phyloP scores from a whole-genome alignment of 2,888 invertebrate genomes.

The Artemia sp. region DNA sequence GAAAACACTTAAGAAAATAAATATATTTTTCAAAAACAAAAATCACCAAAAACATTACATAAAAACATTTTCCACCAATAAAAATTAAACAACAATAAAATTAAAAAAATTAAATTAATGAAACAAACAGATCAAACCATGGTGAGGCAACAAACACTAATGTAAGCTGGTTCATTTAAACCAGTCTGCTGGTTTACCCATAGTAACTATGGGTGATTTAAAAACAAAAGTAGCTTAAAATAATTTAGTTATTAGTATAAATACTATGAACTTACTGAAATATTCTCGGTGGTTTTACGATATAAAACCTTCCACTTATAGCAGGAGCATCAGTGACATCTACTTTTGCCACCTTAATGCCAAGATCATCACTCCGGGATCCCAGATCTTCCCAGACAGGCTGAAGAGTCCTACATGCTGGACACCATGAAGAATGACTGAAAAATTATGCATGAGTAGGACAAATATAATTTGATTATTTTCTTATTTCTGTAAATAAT shows the following conservation, averaged over 20 bases:
- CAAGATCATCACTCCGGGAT: constrained; percentile 48
- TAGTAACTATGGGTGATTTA: not conserved
- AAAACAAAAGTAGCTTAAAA: constrained; percentile 15
- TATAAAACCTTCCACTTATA: constrained; percentile 87
- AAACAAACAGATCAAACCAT: too few relatives aligned
- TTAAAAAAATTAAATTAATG: too few relatives aligned
- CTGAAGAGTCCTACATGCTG: constrained; percentile 78
- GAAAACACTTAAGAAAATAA: too few relatives aligned
- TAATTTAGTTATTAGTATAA: constrained; percentile 15
- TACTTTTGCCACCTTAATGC: constrained; percentile 68
- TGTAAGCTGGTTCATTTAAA: too few relatives aligned
- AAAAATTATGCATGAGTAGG: constrained; percentile 25
- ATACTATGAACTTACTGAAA: constrained; percentile 58
- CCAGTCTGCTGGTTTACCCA: too few relatives aligned
- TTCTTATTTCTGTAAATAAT: constrained; percentile 35
- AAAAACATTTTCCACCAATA: too few relatives aligned
- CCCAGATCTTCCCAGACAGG: constrained; percentile 77
- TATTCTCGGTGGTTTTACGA: constrained; percentile 89
- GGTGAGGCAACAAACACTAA: too few relatives aligned
- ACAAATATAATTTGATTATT: too few relatives aligned
- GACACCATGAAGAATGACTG: constrained; percentile 98
- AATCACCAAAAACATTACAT: too few relatives aligned
- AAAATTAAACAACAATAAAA: too few relatives aligned
- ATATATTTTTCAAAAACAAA: too few relatives aligned
- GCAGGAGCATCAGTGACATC: constrained; percentile 91